A percentile compares a stretch with the other conserved stretches of the same genome.
phyloP scores from a whole-genome alignment of 2,888 invertebrate species.

The Sminthurinus aureus region DNA sequence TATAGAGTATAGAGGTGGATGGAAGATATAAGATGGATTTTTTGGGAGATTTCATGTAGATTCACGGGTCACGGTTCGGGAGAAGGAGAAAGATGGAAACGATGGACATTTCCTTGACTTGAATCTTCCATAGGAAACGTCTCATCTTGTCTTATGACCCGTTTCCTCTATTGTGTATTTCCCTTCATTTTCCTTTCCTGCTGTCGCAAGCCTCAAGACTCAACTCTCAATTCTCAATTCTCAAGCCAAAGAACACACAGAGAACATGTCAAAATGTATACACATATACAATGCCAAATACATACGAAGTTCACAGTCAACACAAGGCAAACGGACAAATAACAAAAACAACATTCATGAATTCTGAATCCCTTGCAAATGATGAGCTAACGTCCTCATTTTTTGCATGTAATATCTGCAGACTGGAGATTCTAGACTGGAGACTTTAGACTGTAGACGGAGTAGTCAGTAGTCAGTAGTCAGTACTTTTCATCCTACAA shows the following conservation, averaged over 20 bases:
- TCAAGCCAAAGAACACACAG: neutral
- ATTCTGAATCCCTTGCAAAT: too few species aligned
- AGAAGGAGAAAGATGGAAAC: constrained; percentile 4
- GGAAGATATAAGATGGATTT: neutral
- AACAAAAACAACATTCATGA: too few species aligned
- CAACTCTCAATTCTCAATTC: neutral
- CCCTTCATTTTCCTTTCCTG: neutral
- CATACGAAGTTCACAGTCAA: neutral
- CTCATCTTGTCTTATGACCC: constrained; percentile 5
- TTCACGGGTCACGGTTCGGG: neutral
- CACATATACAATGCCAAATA: neutral
- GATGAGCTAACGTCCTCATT: too few species aligned
- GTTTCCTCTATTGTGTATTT: constrained; percentile 4
- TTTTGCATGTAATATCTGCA: too few species aligned
- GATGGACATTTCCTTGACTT: constrained; percentile 8
- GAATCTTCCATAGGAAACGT: neutral
- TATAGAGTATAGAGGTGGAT: neutral
- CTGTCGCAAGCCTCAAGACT: neutral
- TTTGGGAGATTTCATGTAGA: neutral
- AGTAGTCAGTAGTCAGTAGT: too few species aligned
- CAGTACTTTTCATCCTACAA: too few species aligned
- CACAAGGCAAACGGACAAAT: neutral
- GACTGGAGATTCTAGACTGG: too few species aligned
- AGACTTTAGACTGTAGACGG: too few species aligned
- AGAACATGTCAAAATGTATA: neutral